phyloP scores from a whole-genome alignment of 2,797 vertebrate species.

The Pipistrellus kuhlii region DNA sequence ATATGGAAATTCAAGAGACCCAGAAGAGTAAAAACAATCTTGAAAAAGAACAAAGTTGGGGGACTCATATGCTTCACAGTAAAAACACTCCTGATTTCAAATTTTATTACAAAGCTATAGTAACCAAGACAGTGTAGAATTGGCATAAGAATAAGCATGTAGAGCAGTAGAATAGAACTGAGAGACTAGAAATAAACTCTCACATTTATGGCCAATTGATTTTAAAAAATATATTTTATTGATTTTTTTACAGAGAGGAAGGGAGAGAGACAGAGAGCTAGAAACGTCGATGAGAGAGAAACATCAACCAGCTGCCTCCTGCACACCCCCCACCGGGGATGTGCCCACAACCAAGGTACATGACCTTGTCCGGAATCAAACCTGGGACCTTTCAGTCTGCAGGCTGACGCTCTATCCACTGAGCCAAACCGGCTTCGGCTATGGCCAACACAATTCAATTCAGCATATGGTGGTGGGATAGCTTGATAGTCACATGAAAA shows the following conservation, averaged over 20 bases:
- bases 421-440: too few relatives aligned
- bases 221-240: background rate
- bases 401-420: too few relatives aligned
- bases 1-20: background rate
- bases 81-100: conserved; percentile 22
- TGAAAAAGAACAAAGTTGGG: conserved; percentile 20
- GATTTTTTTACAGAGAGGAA: too few relatives aligned
- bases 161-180: background rate
- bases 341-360: too few relatives aligned
- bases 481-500: background rate
- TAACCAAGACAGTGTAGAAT: background rate
- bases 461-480: background rate
- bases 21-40: conserved; percentile 5
- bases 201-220: background rate
- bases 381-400: too few relatives aligned
- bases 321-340: too few relatives aligned
- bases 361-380: too few relatives aligned
- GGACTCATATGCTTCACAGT: background rate
- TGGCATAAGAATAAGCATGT: background rate
- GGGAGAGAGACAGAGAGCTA: too few relatives aligned
- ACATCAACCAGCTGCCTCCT: too few relatives aligned
- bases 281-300: too few relatives aligned
- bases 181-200: conserved; percentile 9
- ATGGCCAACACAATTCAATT: background rate
- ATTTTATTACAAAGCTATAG: background rate